Conservation (phyloP, 2,113 vertebrate species). For the Catharus minimus region DNA sequence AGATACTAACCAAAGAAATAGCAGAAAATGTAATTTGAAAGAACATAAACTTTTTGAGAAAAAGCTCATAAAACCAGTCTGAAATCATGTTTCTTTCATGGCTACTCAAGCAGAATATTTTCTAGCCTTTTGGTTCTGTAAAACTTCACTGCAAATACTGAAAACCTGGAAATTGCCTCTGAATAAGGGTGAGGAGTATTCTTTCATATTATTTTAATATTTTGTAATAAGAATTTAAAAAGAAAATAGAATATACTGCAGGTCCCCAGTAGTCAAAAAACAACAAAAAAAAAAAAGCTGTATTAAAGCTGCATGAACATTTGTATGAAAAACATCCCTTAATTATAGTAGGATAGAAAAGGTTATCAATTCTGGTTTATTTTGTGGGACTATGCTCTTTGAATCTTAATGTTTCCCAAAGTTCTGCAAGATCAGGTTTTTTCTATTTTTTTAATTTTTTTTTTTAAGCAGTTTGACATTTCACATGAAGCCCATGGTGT, state of each 20-base stretch:
- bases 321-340: not conserved
- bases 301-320: not conserved
- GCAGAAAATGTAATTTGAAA: not conserved
- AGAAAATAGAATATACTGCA: not conserved
- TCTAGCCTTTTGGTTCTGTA: not conserved
- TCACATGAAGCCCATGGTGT: not conserved
- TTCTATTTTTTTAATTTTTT: not conserved
- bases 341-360: not conserved
- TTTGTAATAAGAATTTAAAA: not conserved
- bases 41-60: not conserved
- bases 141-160: not conserved
- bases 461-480: not conserved
- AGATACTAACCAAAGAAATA: not conserved
- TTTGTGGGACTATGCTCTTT: not conserved
- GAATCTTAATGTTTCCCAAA: not conserved
- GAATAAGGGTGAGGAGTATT: not conserved
- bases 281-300: not conserved
- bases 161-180: not conserved
- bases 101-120: not conserved
- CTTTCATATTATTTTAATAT: not conserved
- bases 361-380: not conserved
- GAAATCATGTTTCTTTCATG: not conserved
- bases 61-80: not conserved
- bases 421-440: not conserved
- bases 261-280: not conserved